Base-by-base conservation (phyloP, 2,888 invertebrate genomes). In the Arctia plantaginis region DNA sequence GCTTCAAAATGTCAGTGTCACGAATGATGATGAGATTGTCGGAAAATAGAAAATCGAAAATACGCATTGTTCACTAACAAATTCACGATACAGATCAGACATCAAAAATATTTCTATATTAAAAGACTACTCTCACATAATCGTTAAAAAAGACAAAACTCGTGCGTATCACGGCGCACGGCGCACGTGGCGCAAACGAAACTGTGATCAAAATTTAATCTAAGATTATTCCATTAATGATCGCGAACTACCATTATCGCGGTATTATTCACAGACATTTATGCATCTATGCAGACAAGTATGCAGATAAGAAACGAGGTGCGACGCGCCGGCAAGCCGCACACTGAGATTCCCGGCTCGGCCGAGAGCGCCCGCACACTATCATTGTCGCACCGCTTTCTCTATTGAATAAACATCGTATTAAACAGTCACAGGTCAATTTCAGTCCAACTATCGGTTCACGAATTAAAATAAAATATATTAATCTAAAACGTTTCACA, bases 71-170 rank as follows among this genome's bases (percentile, higher is more conserved):
- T 90, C 91, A 90, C 89, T 90, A 90, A 93, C 87, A 89, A 91
- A 91, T 92, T 89, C 91, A 94, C 94, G 94, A 94, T 94, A 94
- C 94, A 94, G 94, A 92, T 90, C 90, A 89, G 92, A 95, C 94
- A 94, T 94, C 94, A 92, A 94, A 95, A 94, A 94, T 94, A 94
- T 94, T 89, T 92, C 91, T 93, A 93, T 94, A 92, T 91, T 91
- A 92, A 92, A 91, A 89, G 88, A 90, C 93, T 93, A 94, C 93
- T 88, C 89, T 90, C 93, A 92, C 92, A 93, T 93, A 92, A 90
- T 90, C 88, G 86, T 90, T 88, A 92, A 85, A 89, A 91, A 90
- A 88, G 87, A 92, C 88, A 91, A 90, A 88, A 91, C 89, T 88
- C 89, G 89, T 88, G 91, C 90, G 87, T 82, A 87, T 86, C 90